Conservation (phyloP, 2,797 vertebrate genomes). For the Hippocampus kuda region DNA sequence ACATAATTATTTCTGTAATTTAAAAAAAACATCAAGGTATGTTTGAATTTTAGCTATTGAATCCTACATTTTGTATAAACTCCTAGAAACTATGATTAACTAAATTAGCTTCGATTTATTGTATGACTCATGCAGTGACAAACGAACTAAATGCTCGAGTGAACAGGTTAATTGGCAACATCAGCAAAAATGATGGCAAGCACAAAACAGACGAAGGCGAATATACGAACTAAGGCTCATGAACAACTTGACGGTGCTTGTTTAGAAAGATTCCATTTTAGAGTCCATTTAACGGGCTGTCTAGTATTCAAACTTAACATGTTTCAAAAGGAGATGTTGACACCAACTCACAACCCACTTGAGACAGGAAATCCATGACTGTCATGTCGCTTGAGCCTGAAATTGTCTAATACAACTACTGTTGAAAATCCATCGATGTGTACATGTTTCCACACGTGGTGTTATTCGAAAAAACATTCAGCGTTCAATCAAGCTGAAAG, state of each 20-base stretch:
- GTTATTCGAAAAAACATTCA: neutral
- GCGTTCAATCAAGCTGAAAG: neutral
- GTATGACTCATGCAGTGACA: neutral
- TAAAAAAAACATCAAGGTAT: no score
- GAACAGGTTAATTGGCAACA: no score
- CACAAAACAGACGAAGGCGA: neutral
- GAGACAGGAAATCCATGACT: neutral
- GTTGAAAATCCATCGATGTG: neutral
- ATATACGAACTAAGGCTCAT: neutral
- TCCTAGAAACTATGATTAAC: neutral
- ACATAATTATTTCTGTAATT: no score
- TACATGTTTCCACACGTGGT: neutral
- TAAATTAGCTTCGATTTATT: neutral
- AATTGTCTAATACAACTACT: neutral
- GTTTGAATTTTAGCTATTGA: neutral
- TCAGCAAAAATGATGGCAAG: neutral
- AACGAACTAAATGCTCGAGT: neutral
- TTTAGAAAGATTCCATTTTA: neutral
- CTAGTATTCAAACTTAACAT: neutral
- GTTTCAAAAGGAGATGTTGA: neutral
- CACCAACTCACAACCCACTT: neutral
- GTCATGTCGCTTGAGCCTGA: neutral
- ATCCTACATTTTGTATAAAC: neutral
- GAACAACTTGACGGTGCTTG: neutral
- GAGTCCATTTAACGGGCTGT: neutral